Conservation (phyloP, 2,888 invertebrate genomes). For the Coenonympha glycerion region DNA sequence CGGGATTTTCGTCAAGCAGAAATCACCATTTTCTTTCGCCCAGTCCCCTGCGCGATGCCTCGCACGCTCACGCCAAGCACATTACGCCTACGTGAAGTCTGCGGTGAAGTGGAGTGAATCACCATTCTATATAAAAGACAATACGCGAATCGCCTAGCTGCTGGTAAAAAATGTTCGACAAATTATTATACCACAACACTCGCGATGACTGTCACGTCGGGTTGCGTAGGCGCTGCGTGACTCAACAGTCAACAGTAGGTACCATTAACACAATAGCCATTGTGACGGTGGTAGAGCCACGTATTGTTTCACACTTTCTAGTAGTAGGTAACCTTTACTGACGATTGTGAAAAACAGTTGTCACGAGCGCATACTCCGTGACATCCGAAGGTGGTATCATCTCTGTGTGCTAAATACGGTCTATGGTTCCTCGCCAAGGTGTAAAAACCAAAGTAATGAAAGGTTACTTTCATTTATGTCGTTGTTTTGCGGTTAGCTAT, state of each 20-base stretch:
- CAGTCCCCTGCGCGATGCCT: too few species aligned
- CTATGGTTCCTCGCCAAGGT: not conserved
- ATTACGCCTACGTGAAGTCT: too few species aligned
- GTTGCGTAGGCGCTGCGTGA: not conserved
- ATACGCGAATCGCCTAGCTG: too few species aligned
- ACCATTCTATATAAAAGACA: too few species aligned
- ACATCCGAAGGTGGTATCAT: not conserved
- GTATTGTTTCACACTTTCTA: slow-evolving; percentile 62
- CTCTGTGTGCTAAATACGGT: not conserved
- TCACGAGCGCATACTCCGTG: slow-evolving; percentile 5
- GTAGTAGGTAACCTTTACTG: slow-evolving; percentile 46
- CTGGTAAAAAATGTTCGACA: too few species aligned
- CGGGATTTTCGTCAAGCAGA: too few species aligned
- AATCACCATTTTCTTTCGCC: too few species aligned
- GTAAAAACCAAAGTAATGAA: too few species aligned
- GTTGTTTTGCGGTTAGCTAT: too few species aligned
- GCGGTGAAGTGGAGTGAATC: too few species aligned
- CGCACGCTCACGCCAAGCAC: too few species aligned
- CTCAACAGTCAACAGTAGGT: not conserved
- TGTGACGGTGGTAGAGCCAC: slow-evolving; percentile 39
- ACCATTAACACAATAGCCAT: slow-evolving; percentile 34
- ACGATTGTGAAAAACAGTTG: slow-evolving; percentile 45
- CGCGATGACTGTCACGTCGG: not conserved
- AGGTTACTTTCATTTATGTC: too few species aligned
- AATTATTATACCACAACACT: not conserved